These are phyloP conservation scores for Lepus timidus DNA, from an alignment of 2,113 vertebrate species.

Conservation along the genomic window DNA sequence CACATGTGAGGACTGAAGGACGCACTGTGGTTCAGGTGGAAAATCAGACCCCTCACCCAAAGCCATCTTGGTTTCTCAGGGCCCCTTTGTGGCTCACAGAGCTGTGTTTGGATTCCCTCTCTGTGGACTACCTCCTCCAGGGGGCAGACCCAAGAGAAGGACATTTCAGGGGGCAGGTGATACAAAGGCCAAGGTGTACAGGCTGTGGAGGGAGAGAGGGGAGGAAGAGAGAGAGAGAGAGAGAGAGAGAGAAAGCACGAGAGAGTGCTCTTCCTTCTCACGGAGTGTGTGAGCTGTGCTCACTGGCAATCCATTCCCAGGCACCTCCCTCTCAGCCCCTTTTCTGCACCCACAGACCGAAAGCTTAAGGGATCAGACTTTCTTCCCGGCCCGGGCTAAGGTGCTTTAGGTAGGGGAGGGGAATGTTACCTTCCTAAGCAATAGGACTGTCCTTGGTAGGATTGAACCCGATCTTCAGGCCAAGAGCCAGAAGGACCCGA, in stretches of 20 bases:
- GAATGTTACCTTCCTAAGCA: background rate
- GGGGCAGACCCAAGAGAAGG: background rate
- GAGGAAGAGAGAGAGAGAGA: background rate
- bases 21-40: background rate
- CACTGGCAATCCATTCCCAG: background rate
- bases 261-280: background rate
- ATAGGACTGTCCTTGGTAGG: background rate
- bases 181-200: background rate
- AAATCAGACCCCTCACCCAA: background rate
- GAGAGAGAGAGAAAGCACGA: no score
- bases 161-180: background rate
- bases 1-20: background rate
- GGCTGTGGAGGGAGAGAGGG: background rate
- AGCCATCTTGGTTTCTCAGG: background rate
- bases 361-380: background rate
- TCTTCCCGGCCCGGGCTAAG: background rate
- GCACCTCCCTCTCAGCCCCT: no score
- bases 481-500: background rate
- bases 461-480: background rate
- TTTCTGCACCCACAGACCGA: background rate
- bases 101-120: background rate
- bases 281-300: fast-evolving
- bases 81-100: background rate
- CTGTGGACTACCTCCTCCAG: background rate
- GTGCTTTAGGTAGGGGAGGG: background rate